Conservation (phyloP, 1,140 invertebrate species). For the Vollenhovia emeryi region DNA sequence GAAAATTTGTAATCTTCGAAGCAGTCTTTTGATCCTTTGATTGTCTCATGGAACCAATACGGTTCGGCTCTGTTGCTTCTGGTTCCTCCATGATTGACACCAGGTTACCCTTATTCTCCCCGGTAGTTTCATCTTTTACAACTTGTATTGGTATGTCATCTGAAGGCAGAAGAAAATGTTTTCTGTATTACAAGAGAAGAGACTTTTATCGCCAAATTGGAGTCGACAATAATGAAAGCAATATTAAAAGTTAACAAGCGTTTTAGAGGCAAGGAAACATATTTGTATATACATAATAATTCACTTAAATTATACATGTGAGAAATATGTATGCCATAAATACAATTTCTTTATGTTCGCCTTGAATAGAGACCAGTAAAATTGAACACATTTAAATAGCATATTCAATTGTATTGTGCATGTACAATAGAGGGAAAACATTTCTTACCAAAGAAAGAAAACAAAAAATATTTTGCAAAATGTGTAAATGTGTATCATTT, state of each 20-base stretch:
- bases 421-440: not conserved
- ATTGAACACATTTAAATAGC: slow-evolving; percentile 23
- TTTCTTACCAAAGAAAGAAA: not conserved
- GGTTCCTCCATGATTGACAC: slow-evolving; percentile 82
- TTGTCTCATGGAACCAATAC: slow-evolving; percentile 79
- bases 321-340: not conserved
- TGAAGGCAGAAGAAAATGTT: slow-evolving; percentile 65
- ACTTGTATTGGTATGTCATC: slow-evolving; percentile 84
- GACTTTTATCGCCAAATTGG: slow-evolving; percentile 9
- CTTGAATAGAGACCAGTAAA: not conserved
- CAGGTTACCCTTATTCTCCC: slow-evolving; percentile 79
- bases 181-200: not conserved
- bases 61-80: slow-evolving; percentile 74
- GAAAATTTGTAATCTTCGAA: slow-evolving; percentile 77
- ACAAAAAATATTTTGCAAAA: not conserved
- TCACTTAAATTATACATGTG: slow-evolving; percentile 10
- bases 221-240: slow-evolving; percentile 49
- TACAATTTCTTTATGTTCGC: not conserved
- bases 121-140: slow-evolving; percentile 77
- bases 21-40: slow-evolving; percentile 78
- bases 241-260: slow-evolving; percentile 49
- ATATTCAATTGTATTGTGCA: slow-evolving; percentile 10
- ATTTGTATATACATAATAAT: slow-evolving; percentile 12
- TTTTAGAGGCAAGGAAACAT: slow-evolving; percentile 24
- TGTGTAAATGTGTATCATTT: not conserved